Percentiles rank a stretch among this genome's conserved stretches.
Evolutionary conservation across 2,888 invertebrate species (phyloP).

Genomic region (Artemia sp.): DNA sequence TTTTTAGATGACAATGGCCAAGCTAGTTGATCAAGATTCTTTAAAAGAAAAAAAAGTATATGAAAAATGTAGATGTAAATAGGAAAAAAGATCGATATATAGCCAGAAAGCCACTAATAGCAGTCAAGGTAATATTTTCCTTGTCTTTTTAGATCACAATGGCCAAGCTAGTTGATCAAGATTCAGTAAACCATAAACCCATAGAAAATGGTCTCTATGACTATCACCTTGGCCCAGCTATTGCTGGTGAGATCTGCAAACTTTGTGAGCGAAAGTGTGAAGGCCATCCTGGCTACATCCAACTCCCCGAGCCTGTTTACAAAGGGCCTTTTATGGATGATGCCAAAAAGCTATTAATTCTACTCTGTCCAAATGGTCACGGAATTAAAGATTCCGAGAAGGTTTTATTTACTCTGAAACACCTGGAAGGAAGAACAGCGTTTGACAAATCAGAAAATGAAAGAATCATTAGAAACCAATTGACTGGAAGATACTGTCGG

Average conservation of each 20-base stretch:
- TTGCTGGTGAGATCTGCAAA: not conserved
- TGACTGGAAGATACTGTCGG: not conserved
- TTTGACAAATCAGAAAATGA: not conserved
- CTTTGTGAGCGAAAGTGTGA: constrained; percentile 5
- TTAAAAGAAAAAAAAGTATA: no score
- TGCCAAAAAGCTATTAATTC: constrained; percentile 6
- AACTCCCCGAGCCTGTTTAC: constrained; percentile 11
- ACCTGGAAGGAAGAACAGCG: not conserved
- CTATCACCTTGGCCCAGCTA: not conserved
- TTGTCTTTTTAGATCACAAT: not conserved
- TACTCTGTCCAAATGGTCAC: constrained; percentile 1
- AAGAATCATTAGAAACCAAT: not conserved
- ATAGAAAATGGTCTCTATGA: not conserved
- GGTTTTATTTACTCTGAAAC: not conserved
- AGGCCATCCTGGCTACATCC: constrained; percentile 8
- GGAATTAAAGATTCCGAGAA: not conserved
- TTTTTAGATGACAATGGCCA: no score
- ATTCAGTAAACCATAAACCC: not conserved
- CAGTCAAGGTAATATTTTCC: not conserved
- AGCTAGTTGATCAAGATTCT: no score
- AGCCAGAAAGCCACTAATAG: no score
- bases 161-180: not conserved
- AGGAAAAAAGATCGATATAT: no score
- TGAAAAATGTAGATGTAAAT: no score
- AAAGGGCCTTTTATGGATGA: constrained; percentile 1